These are phyloP conservation scores for Hypomecis atomaria DNA, from an alignment of 2,888 invertebrate species.

Conservation along the genomic window DNA sequence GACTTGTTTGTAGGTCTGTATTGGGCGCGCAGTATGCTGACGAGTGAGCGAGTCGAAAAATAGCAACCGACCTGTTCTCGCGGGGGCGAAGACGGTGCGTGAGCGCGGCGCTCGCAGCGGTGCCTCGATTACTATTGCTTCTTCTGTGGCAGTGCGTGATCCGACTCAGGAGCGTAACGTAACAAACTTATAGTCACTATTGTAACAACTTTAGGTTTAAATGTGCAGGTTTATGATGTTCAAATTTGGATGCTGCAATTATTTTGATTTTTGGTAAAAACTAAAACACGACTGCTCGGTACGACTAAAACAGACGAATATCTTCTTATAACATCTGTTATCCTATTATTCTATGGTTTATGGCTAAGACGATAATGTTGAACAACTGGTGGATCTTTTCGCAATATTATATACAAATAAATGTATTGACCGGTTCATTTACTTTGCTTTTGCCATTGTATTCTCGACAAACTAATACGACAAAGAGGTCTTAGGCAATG, in stretches of 20 bases:
- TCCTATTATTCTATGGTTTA: no score
- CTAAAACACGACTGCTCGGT: conserved; percentile 5
- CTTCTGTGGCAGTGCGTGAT: background rate
- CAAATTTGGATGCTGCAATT: background rate
- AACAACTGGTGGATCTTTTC: no score
- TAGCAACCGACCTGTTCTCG: background rate
- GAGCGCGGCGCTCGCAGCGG: background rate
- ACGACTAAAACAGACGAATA: background rate
- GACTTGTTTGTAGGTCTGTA: no score
- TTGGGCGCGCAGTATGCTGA: no score
- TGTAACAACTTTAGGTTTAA: background rate
- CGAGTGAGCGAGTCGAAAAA: conserved; percentile 1
- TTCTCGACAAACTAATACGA: no score
- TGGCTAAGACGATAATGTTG: no score
- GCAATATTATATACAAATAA: no score
- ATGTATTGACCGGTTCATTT: no score
- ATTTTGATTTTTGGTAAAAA: background rate
- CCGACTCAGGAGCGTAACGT: background rate
- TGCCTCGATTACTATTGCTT: no score
- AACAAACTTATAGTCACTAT: background rate
- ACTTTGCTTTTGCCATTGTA: no score
- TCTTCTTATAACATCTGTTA: no score
- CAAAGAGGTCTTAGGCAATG: no score
- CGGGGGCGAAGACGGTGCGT: background rate
- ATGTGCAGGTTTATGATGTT: background rate